Percentiles rank a stretch among this genome's conserved stretches.
Evolutionary conservation across 2,888 invertebrate species (phyloP).

Genomic region (Bembecia ichneumoniformis): DNA sequence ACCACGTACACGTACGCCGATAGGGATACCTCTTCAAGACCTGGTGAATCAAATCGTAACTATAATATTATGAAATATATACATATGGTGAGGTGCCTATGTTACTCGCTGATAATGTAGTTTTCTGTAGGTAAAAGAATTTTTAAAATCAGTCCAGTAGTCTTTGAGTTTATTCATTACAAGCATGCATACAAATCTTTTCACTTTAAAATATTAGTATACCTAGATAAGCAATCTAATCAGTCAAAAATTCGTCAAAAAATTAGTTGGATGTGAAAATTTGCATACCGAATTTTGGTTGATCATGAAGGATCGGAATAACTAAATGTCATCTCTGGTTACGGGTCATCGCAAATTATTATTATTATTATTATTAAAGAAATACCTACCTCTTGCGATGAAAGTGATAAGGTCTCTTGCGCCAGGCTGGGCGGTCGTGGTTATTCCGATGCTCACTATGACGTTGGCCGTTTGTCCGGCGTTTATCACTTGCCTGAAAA

Average conservation of each 20-base stretch:
- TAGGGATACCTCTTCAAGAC: conserved; percentile 35
- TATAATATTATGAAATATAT: no score
- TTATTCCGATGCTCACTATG: conserved; percentile 63
- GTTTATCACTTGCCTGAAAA: conserved; percentile 44
- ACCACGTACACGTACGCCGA: conserved; percentile 54
- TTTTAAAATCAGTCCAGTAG: no score
- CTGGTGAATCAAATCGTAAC: conserved; percentile 17
- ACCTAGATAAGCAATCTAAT: no score
- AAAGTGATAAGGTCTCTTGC: conserved; percentile 76
- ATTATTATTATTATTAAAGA: conserved; percentile 1
- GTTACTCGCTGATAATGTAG: no score
- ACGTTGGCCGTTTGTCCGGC: conserved; percentile 72
- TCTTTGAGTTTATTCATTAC: no score
- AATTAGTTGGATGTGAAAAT: neutral
- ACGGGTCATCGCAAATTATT: neutral
- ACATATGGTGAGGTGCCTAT: no score
- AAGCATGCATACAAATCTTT: neutral
- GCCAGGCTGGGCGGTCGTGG: conserved; percentile 57
- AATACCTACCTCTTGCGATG: conserved; percentile 62
- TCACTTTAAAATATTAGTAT: no score
- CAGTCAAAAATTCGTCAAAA: neutral
- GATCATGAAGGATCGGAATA: no score
- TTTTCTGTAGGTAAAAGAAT: no score
- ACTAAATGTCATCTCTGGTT: neutral
- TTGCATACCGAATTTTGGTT: no score